Evolutionary conservation across 2,888 invertebrate genomes (phyloP).

Genomic region (Anoplius nigerrimus): DNA sequence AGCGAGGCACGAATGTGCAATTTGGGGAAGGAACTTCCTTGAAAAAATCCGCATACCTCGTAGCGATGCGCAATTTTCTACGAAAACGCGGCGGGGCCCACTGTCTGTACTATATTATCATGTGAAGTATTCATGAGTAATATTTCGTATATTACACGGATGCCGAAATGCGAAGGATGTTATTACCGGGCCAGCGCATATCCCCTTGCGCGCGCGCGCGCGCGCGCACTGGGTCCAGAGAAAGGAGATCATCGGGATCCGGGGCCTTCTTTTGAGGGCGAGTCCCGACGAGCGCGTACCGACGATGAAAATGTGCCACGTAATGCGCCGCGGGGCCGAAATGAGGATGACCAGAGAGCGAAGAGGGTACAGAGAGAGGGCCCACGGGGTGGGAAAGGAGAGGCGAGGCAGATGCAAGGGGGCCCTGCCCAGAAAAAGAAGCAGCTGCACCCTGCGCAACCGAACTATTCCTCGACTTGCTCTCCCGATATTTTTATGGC

Average conservation of each 20-base stretch:
- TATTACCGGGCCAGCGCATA: slow-evolving; percentile 41
- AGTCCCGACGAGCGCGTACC: slow-evolving; percentile 39
- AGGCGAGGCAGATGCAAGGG: slow-evolving; percentile 51
- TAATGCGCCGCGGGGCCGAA: slow-evolving; percentile 52
- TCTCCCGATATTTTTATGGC: slow-evolving; percentile 1
- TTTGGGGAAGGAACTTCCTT: no score
- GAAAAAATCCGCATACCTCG: neutral
- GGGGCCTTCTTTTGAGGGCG: slow-evolving; percentile 20
- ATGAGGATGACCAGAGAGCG: slow-evolving; percentile 53
- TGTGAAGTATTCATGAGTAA: slow-evolving; percentile 35
- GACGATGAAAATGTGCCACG: slow-evolving; percentile 57
- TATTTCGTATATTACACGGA: slow-evolving; percentile 48
- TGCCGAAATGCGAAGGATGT: slow-evolving; percentile 47
- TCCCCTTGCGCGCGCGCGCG: slow-evolving; percentile 17
- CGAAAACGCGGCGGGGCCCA: neutral
- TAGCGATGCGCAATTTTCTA: neutral
- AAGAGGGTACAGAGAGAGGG: slow-evolving; percentile 16
- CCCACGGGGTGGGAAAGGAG: slow-evolving; percentile 28
- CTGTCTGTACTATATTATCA: slow-evolving; percentile 1
- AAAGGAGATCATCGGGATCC: slow-evolving; percentile 39
- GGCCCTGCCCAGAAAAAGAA: slow-evolving; percentile 50
- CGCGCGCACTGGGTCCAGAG: slow-evolving; percentile 24
- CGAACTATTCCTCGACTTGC: slow-evolving; percentile 13
- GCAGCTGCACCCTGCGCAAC: slow-evolving; percentile 53
- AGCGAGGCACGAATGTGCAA: no score